Percentiles rank a stretch among this genome's conserved stretches.
phyloP scores from a whole-genome alignment of 2,797 vertebrate species.

The Gymnoscopelus microlampas region DNA sequence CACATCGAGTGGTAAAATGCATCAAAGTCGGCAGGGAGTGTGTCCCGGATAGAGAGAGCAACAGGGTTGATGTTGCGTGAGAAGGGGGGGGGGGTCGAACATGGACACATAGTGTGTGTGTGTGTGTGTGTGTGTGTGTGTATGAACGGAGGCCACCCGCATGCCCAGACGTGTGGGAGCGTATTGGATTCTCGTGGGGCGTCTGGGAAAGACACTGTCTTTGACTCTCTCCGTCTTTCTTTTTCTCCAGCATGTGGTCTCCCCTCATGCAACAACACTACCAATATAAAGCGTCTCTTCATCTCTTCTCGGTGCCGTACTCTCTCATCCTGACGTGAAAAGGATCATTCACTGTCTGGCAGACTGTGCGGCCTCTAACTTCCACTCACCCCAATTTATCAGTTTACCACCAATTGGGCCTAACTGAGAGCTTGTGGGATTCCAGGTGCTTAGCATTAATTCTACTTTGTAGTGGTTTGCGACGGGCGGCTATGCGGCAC shows the following conservation, averaged over 20 bases:
- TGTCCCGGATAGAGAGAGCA: slow-evolving; percentile 69
- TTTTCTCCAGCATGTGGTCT: slow-evolving; percentile 71
- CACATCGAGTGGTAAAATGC: slow-evolving; percentile 61
- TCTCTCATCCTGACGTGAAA: slow-evolving; percentile 70
- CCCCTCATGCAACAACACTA: slow-evolving; percentile 75
- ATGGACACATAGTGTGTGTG: slow-evolving; percentile 63
- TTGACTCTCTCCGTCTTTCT: slow-evolving; percentile 41
- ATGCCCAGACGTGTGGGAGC: slow-evolving; percentile 75
- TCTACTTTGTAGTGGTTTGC: slow-evolving; percentile 69
- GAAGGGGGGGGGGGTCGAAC: slow-evolving; percentile 32
- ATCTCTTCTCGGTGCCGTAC: slow-evolving; percentile 50
- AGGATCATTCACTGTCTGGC: slow-evolving; percentile 69
- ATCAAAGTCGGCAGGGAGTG: slow-evolving; percentile 76
- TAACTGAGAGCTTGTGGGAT: slow-evolving; percentile 78
- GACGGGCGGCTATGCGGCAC: slow-evolving; percentile 54
- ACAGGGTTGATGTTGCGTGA: slow-evolving; percentile 65
- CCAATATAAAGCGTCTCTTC: slow-evolving; percentile 77
- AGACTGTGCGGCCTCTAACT: slow-evolving; percentile 42
- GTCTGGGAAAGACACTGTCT: slow-evolving; percentile 75
- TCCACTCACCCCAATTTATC: slow-evolving; percentile 74
- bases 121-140: slow-evolving; percentile 50
- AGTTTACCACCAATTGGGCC: slow-evolving; percentile 75
- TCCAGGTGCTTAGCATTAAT: slow-evolving; percentile 83
- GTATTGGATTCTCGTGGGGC: slow-evolving; percentile 73
- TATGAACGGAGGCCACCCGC: slow-evolving; percentile 64